Evolutionary conservation across 2,797 vertebrate genomes (phyloP).

Genomic region (Tangara arthus): DNA sequence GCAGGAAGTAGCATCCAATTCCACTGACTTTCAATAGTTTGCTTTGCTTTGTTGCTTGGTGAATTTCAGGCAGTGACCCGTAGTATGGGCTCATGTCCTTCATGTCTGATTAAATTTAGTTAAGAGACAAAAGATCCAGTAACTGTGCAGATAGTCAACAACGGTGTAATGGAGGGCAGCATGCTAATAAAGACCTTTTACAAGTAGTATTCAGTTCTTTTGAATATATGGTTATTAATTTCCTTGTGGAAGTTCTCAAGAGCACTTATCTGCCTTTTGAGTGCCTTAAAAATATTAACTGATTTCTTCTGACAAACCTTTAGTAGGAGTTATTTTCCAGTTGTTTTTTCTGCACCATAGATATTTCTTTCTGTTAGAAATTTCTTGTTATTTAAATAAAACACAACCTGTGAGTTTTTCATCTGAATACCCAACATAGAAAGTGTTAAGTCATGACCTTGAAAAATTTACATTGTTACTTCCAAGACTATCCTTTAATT

Average conservation of each 20-base stretch:
- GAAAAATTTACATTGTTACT: not conserved
- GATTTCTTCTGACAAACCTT: not conserved
- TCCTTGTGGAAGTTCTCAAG: not conserved
- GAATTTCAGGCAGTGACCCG: not conserved
- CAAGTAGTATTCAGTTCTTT: not conserved
- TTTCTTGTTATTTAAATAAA: not conserved
- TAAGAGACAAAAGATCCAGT: conserved; percentile 6
- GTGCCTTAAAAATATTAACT: not conserved
- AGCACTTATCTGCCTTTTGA: not conserved
- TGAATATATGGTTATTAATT: not conserved
- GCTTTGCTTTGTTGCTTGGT: not conserved
- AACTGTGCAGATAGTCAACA: not conserved
- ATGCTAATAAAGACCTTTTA: not conserved
- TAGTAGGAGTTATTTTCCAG: not conserved
- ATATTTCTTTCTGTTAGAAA: not conserved
- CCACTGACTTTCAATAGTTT: not conserved
- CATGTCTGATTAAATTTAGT: conserved; percentile 10
- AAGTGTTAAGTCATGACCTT: not conserved
- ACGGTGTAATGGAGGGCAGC: not conserved
- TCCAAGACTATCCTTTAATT: not conserved
- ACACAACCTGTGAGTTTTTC: not conserved
- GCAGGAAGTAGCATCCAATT: not conserved
- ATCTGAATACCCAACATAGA: not conserved
- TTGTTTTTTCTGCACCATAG: accelerated
- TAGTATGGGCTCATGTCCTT: not conserved